Evolutionary conservation across 2,113 vertebrate genomes (phyloP), one percentile per base, ranked within the genome.

Genomic region (Camelus bactrianus): DNA sequence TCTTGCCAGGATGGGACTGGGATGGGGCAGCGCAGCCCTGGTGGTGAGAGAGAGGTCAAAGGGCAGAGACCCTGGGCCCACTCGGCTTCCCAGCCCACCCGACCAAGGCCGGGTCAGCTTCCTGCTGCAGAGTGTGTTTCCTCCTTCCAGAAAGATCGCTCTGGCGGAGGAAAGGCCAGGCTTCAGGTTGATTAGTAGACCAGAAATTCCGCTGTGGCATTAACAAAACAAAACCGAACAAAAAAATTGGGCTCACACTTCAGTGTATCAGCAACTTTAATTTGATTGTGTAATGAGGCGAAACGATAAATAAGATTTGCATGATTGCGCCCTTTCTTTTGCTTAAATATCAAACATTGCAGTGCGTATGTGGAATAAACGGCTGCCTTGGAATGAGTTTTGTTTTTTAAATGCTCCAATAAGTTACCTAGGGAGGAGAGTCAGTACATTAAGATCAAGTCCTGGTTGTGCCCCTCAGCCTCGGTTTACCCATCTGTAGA

Each of bases 271-370:
- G 42, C 86, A 90, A 93, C 91, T 98, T 92, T 98, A 98, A 98
- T 98, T 98, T 97, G 97, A 92, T 96, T 96, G 98, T 97, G 97
- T 98, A 96, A 94, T 96, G 98, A 95, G 96, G 94, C 96, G 96
- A 97, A 95, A 98, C 94, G 93, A 94, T 97, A 97, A 98, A 89
- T 93, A 97, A 26, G 32, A 96, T 97, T 97, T 96, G 94, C 95
- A 93, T 96, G 97, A 94, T 50, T 91, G 54, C 7, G 16, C 86
- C 96, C 89, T 97, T 89, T 96, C 95, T 92, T 98, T 97, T 94
- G 38, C 98, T 98, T 95, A 81, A 89, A 92, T 98, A 97, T 80
- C 97, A 97, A 98, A 92, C 92, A 95, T 87, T 84, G 80, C 91
- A 26, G 83, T 95, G 96, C 91, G 89, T 93, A 75, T 93, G 97